phyloP scores from a whole-genome alignment of 1,140 invertebrate species.

The Dysdera silvatica region DNA sequence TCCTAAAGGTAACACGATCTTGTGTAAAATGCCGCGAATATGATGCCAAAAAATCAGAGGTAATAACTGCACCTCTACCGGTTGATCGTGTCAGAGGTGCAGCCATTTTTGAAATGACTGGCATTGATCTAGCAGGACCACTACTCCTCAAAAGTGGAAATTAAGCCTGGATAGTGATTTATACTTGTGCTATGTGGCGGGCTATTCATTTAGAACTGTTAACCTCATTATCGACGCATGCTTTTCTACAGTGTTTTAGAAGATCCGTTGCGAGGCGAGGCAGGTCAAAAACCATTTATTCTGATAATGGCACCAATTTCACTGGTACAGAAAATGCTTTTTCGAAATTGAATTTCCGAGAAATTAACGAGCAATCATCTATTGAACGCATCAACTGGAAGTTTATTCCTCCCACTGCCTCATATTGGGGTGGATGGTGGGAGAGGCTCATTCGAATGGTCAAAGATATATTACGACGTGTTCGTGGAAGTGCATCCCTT shows the following conservation, averaged over 20 bases:
- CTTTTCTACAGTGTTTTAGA: constrained; percentile 6
- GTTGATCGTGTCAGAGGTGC: constrained; percentile 35
- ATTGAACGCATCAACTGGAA: background rate
- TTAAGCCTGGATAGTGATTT: background rate
- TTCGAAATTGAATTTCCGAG: background rate
- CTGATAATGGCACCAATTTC: constrained; percentile 8
- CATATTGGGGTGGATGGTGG: constrained; percentile 11
- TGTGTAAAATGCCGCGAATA: background rate
- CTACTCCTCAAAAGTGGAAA: constrained; percentile 32
- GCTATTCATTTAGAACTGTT: constrained; percentile 10
- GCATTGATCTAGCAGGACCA: constrained; percentile 40
- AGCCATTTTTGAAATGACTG: constrained; percentile 36
- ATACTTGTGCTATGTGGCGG: background rate
- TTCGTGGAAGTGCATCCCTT: background rate
- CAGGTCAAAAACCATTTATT: background rate
- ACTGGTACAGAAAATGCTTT: background rate
- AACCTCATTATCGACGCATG: background rate
- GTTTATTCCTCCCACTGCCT: background rate
- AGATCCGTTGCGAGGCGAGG: constrained; percentile 2
- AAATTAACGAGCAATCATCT: background rate
- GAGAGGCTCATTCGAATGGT: constrained; percentile 9
- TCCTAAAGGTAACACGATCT: background rate
- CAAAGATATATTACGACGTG: background rate
- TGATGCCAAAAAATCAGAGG: background rate
- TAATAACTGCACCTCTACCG: constrained; percentile 26